These are phyloP conservation scores for Ophioderma brevispina DNA, from an alignment of 35 echinoderm and acorn worm species.

Conservation along the genomic window DNA sequence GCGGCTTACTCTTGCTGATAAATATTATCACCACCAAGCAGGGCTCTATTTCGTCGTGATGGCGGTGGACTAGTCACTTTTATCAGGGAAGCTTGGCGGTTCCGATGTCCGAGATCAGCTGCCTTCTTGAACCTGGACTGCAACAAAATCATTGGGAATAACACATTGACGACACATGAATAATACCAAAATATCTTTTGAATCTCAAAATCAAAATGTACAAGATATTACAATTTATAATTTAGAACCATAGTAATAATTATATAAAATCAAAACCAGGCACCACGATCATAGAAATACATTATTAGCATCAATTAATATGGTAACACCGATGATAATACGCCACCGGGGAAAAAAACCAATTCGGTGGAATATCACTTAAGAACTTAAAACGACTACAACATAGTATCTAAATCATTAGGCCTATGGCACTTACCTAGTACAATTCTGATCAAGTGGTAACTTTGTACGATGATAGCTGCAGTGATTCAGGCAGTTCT, in stretches of 20 bases:
- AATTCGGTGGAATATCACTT: no score
- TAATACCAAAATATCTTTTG: not conserved
- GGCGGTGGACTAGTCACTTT: not conserved
- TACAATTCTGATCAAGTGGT: not conserved
- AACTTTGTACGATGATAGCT: not conserved
- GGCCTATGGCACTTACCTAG: not conserved
- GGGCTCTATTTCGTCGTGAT: not conserved
- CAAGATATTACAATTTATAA: not conserved
- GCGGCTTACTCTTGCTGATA: not conserved
- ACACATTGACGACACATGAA: not conserved
- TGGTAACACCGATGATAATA: no score
- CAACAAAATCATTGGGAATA: not conserved
- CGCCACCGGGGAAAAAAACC: no score
- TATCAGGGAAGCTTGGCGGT: not conserved
- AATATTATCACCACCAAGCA: not conserved
- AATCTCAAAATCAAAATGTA: not conserved
- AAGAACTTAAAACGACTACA: no score
- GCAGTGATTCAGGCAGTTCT: not conserved
- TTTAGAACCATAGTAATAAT: not conserved
- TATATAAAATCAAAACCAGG: not conserved
- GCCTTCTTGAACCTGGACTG: not conserved
- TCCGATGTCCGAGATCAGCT: not conserved
- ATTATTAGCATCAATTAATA: no score
- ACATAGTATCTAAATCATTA: no score
- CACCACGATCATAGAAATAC: no score